Percentiles rank a stretch among this genome's conserved stretches.
These are phyloP conservation scores for Salmo trutta DNA, from an alignment of 2,797 vertebrate species.

Conservation along the genomic window DNA sequence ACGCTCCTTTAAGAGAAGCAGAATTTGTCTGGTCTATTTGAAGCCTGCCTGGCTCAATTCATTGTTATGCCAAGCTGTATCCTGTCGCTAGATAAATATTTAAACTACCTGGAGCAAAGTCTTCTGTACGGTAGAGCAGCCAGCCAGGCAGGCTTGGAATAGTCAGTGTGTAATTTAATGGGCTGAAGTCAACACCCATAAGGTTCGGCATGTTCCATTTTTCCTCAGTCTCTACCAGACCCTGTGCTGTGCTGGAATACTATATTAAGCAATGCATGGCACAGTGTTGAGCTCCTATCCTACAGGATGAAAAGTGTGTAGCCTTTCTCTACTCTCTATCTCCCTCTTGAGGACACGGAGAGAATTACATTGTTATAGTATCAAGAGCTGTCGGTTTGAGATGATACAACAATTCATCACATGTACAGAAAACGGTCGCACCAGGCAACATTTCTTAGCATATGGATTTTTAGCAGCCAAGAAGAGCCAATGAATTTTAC, in stretches of 20 bases:
- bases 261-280: neutral
- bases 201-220: neutral
- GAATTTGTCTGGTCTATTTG: slow-evolving; percentile 17
- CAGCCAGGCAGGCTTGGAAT: neutral
- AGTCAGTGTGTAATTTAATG: neutral
- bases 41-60: slow-evolving; percentile 32
- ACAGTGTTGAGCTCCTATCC: neutral
- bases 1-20: neutral
- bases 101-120: slow-evolving; percentile 20
- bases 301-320: neutral
- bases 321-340: slow-evolving; percentile 11
- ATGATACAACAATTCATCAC: neutral
- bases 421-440: neutral
- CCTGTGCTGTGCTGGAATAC: neutral
- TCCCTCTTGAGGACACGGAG: slow-evolving; percentile 50
- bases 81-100: slow-evolving; percentile 36
- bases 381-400: neutral
- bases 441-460: neutral
- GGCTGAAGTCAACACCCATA: neutral
- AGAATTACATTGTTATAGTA: neutral
- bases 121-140: neutral
- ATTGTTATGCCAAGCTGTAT: neutral
- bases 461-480: neutral
- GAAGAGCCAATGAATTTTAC: neutral
- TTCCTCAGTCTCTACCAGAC: neutral